Conservation (phyloP, 2,797 vertebrate species). For the Tolypeutes matacus region DNA sequence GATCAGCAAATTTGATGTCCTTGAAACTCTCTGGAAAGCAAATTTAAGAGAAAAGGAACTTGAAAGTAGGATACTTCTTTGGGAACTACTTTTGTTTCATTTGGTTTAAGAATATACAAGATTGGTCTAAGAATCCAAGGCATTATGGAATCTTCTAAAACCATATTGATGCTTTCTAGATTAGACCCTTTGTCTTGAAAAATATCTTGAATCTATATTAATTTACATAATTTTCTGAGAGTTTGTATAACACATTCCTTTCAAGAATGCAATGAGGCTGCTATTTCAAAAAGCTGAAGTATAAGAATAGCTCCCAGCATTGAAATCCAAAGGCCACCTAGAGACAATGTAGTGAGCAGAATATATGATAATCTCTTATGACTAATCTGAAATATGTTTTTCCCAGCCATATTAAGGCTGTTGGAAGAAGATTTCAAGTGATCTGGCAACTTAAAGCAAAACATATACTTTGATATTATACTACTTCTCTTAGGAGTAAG, state of each 20-base stretch:
- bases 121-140: constrained; percentile 28
- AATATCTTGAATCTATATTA: constrained; percentile 27
- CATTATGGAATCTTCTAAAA: not conserved
- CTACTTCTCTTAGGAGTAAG: not conserved
- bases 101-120: not conserved
- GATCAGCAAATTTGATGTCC: not conserved
- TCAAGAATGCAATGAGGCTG: constrained; percentile 34
- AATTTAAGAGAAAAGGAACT: constrained; percentile 3
- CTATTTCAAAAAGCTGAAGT: constrained; percentile 35
- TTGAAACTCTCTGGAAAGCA: not conserved
- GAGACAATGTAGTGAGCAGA: constrained; percentile 2
- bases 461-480: not conserved
- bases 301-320: not conserved
- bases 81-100: not conserved
- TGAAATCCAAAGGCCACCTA: constrained; percentile 47
- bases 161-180: not conserved
- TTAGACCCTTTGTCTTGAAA: constrained; percentile 5
- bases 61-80: not conserved
- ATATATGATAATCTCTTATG: constrained; percentile 17
- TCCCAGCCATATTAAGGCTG: not conserved
- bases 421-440: constrained; percentile 4
- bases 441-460: constrained; percentile 37
- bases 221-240: constrained; percentile 7
- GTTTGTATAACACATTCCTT: not conserved
- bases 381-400: constrained; percentile 70